These are phyloP conservation scores for Champsocephalus esox DNA, from an alignment of 2,797 vertebrate genomes.

Conservation along the genomic window DNA sequence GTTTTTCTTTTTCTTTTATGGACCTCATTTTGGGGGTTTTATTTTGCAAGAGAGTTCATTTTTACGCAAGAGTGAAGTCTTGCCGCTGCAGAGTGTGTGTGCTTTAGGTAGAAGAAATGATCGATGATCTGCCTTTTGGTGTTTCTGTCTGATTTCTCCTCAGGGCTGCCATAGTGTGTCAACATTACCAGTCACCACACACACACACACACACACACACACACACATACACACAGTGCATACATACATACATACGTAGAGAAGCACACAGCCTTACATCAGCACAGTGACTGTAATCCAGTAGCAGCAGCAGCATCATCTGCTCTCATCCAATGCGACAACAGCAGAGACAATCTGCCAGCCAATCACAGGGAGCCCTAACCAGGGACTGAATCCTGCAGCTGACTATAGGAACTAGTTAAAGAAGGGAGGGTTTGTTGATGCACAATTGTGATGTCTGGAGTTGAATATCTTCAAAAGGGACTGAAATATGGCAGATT, in stretches of 20 bases:
- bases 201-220: conserved; percentile 4
- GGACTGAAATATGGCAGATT: not conserved
- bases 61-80: not conserved
- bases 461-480: conserved; percentile 12
- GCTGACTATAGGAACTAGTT: conserved; percentile 25
- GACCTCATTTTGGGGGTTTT: not conserved
- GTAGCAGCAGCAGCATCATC: conserved; percentile 44
- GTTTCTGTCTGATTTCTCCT: conserved; percentile 12
- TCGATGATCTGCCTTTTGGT: conserved; percentile 26
- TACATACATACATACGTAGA: conserved; percentile 9
- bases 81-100: not conserved
- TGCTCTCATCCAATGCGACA: conserved; percentile 44
- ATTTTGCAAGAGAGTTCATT: not conserved
- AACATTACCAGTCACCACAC: conserved; percentile 23
- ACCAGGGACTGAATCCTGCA: conserved; percentile 23
- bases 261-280: conserved; percentile 15
- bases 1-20: not conserved
- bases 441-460: conserved; percentile 22
- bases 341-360: conserved; percentile 2
- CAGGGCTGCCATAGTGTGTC: conserved; percentile 7
- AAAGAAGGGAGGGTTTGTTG: conserved; percentile 19
- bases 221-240: not conserved
- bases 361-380: conserved; percentile 37
- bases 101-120: not conserved
- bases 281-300: conserved; percentile 33